phyloP scores from a whole-genome alignment of 2,797 vertebrate genomes.

The Fundulus diaphanus region DNA sequence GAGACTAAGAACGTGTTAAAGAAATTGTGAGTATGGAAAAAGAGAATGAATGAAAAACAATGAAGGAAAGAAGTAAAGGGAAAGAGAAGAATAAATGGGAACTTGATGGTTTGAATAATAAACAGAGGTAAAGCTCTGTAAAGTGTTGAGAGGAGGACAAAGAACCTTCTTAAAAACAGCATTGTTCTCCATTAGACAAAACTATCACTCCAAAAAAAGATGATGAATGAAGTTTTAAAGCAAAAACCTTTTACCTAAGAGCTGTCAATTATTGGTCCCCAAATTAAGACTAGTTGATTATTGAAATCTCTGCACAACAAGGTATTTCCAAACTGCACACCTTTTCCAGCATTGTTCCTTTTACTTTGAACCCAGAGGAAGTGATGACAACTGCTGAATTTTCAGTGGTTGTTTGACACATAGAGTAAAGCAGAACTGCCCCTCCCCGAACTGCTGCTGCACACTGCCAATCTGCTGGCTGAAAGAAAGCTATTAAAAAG shows the following conservation, averaged over 20 bases:
- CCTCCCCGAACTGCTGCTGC: no score
- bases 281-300: neutral
- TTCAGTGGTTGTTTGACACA: neutral
- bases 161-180: conserved; percentile 18
- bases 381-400: neutral
- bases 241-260: neutral
- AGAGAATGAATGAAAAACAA: conserved; percentile 34
- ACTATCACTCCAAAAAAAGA: neutral
- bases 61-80: neutral
- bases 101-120: conserved; percentile 58
- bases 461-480: no score
- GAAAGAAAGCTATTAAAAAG: no score
- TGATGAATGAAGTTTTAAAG: neutral
- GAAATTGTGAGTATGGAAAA: conserved; percentile 8
- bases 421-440: no score
- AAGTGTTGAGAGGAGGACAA: conserved; percentile 41
- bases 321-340: neutral
- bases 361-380: neutral
- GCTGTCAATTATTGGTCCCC: neutral
- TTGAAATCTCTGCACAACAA: neutral
- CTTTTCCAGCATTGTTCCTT: neutral
- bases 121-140: conserved; percentile 41
- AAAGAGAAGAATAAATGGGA: conserved; percentile 30
- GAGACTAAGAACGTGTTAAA: conserved; percentile 12
- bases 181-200: neutral